These are phyloP conservation scores for Megalops atlanticus DNA, from an alignment of 2,113 vertebrate species.

Conservation along the genomic window DNA sequence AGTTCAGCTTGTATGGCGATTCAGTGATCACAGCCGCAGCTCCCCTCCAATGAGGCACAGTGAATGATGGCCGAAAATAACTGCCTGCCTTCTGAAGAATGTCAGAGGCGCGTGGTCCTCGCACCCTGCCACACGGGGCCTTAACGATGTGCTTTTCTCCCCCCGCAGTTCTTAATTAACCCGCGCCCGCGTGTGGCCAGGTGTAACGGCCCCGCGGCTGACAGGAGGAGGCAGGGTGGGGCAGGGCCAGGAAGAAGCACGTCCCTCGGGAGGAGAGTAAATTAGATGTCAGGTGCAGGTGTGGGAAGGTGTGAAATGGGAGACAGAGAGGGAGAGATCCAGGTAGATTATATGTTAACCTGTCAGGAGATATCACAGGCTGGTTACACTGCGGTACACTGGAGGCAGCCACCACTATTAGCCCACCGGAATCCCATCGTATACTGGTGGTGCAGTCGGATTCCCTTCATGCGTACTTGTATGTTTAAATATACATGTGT, in stretches of 20 bases:
- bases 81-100: not conserved
- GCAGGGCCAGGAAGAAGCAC: conserved; percentile 34
- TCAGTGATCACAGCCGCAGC: not conserved
- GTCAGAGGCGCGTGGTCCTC: not conserved
- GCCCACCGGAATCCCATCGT: too few species aligned
- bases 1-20: not conserved
- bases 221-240: conserved; percentile 18
- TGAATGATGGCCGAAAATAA: not conserved
- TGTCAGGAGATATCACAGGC: not conserved
- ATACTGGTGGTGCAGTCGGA: not conserved
- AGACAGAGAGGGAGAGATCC: conserved; percentile 17
- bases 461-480: not conserved
- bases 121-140: not conserved
- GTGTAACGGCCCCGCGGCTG: conserved; percentile 47
- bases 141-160: not conserved
- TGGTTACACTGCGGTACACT: too few species aligned
- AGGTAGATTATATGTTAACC: conserved; percentile 21
- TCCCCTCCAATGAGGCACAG: not conserved
- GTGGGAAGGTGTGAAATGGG: conserved; percentile 51
- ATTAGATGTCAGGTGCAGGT: conserved; percentile 64
- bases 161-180: conserved; percentile 22
- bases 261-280: conserved; percentile 50
- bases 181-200: conserved; percentile 26
- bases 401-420: too few species aligned
- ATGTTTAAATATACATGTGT: too few species aligned